Conservation (phyloP, 2,888 invertebrate genomes). For the Netelia inedita region DNA sequence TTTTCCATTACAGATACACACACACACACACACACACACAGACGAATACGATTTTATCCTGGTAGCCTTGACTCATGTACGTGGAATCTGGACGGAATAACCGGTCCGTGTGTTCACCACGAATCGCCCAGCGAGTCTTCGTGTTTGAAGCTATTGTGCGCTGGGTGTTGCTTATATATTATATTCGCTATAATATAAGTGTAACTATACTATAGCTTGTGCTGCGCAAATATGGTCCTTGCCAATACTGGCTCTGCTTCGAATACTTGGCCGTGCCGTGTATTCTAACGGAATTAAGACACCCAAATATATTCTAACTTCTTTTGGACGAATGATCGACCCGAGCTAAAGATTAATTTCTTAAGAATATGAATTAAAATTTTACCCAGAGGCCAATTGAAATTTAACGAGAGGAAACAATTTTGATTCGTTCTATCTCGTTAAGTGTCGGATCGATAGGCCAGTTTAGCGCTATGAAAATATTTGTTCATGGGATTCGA, state of each 20-base stretch:
- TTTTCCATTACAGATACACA: background rate
- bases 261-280: slow-evolving; percentile 5
- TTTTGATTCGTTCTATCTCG: background rate
- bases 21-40: background rate
- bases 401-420: background rate
- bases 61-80: slow-evolving; percentile 61
- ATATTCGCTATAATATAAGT: slow-evolving; percentile 3
- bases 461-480: background rate
- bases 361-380: background rate
- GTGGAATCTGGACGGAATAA: slow-evolving; percentile 52
- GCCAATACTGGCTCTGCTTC: slow-evolving; percentile 2
- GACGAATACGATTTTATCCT: background rate
- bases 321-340: too few species aligned
- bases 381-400: background rate
- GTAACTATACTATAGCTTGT: background rate
- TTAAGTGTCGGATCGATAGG: background rate
- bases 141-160: slow-evolving; percentile 26
- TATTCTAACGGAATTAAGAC: slow-evolving; percentile 33
- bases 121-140: slow-evolving; percentile 27
- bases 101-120: slow-evolving; percentile 49
- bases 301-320: slow-evolving; percentile 7
- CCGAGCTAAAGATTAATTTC: slow-evolving; percentile 13
- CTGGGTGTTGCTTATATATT: background rate
- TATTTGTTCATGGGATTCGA: background rate
- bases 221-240: slow-evolving; percentile 10